These are phyloP conservation scores for Hippasteria phrygiana DNA, from an alignment of 53 echinoderm and acorn worm genomes.

Conservation along the genomic window DNA sequence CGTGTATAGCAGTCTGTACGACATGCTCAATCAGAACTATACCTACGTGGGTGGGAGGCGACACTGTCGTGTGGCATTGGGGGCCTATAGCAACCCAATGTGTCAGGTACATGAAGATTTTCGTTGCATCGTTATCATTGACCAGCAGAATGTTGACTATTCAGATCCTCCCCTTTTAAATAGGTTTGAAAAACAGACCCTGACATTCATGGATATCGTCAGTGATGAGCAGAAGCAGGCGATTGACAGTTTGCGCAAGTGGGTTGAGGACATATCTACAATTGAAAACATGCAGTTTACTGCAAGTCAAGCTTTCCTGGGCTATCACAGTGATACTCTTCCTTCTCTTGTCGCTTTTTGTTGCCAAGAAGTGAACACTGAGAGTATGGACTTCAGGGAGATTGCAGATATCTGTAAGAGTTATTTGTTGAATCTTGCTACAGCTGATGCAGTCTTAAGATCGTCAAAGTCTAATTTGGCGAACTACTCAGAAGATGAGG, in stretches of 20 bases:
- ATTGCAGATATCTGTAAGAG: conserved; percentile 46
- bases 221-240: conserved; percentile 17
- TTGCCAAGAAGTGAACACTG: conserved; percentile 11
- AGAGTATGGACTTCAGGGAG: conserved; percentile 14
- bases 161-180: conserved; percentile 65
- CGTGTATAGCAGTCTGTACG: conserved; percentile 65
- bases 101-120: conserved; percentile 64
- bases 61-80: conserved; percentile 66
- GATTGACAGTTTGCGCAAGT: conserved; percentile 10
- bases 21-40: conserved; percentile 73
- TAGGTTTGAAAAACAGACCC: conserved; percentile 65
- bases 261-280: conserved; percentile 46
- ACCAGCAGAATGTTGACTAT: conserved; percentile 58
- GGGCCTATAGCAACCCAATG: conserved; percentile 68
- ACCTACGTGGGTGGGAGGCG: conserved; percentile 43
- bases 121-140: conserved; percentile 66
- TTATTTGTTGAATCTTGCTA: conserved; percentile 37
- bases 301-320: conserved; percentile 42
- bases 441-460: conserved; percentile 66
- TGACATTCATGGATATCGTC: conserved; percentile 52
- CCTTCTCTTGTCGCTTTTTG: conserved; percentile 57
- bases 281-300: conserved; percentile 31
- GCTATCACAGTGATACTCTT: conserved; percentile 55
- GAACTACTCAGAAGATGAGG: neutral
- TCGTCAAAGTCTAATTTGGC: conserved; percentile 31